A percentile compares a stretch with the other conserved stretches of the same genome.
Evolutionary conservation across 2,113 vertebrate genomes (phyloP).

Genomic region (Phainopepla nitens): DNA sequence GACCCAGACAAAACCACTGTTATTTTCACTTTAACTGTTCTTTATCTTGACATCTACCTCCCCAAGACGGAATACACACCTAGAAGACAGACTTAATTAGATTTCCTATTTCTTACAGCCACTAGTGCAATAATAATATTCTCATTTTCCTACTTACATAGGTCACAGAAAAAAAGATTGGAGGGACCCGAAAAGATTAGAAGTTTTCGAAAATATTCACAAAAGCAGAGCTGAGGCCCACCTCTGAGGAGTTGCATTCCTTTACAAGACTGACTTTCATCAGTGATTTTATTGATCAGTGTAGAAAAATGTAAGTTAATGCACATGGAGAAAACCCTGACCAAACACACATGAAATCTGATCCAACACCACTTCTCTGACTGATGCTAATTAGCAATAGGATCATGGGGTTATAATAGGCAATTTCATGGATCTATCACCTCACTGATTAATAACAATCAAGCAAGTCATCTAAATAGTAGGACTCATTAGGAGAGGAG

Average conservation of each 20-base stretch:
- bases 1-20: neutral
- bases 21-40: neutral
- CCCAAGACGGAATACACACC: neutral
- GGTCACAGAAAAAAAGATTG: neutral
- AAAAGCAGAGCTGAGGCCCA: neutral
- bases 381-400: neutral
- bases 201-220: neutral
- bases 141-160: neutral
- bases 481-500: neutral
- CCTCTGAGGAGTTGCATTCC: neutral
- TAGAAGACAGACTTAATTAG: neutral
- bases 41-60: neutral
- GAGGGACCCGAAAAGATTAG: neutral
- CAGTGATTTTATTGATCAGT: neutral
- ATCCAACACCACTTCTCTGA: neutral
- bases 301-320: neutral
- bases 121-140: neutral
- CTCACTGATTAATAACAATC: neutral
- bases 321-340: neutral
- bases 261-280: neutral
- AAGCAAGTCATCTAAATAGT: neutral
- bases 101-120: neutral
- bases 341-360: neutral
- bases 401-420: neutral
- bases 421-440: neutral